These are phyloP conservation scores for Euzophera pinguis DNA, from an alignment of 2,888 invertebrate genomes.

Conservation along the genomic window DNA sequence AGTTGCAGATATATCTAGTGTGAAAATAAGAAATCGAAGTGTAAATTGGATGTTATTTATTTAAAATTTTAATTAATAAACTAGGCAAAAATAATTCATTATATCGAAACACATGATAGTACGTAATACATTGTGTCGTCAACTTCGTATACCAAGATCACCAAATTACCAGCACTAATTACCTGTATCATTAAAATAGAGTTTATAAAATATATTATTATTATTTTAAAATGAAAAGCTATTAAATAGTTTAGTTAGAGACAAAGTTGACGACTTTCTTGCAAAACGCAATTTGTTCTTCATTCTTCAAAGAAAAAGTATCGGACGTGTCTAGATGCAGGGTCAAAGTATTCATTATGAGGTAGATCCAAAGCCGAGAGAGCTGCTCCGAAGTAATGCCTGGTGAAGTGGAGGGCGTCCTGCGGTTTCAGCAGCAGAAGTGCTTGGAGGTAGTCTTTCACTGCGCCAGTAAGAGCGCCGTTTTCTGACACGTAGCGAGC, in stretches of 20 bases:
- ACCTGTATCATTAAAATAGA: no score
- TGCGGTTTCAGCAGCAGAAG: slow-evolving; percentile 78
- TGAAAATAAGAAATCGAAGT: no score
- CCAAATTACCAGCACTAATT: no score
- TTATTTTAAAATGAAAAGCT: no score
- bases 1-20: no score
- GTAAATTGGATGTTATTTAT: no score
- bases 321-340: slow-evolving; percentile 55
- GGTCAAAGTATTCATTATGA: slow-evolving; percentile 71
- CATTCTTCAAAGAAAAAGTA: slow-evolving; percentile 69
- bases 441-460: slow-evolving; percentile 81
- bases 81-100: no score
- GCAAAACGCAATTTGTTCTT: slow-evolving; percentile 3
- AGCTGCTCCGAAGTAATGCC: slow-evolving; percentile 75
- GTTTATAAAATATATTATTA: no score
- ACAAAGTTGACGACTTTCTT: background rate
- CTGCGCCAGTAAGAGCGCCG: slow-evolving; percentile 75
- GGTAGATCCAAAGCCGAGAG: slow-evolving; percentile 70
- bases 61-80: no score
- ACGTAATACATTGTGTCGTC: no score
- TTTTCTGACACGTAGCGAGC: slow-evolving; percentile 80
- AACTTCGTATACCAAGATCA: no score
- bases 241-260: background rate
- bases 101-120: no score
- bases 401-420: slow-evolving; percentile 78